phyloP scores from a whole-genome alignment of 2,888 invertebrate species.

The Nyleta sp. region DNA sequence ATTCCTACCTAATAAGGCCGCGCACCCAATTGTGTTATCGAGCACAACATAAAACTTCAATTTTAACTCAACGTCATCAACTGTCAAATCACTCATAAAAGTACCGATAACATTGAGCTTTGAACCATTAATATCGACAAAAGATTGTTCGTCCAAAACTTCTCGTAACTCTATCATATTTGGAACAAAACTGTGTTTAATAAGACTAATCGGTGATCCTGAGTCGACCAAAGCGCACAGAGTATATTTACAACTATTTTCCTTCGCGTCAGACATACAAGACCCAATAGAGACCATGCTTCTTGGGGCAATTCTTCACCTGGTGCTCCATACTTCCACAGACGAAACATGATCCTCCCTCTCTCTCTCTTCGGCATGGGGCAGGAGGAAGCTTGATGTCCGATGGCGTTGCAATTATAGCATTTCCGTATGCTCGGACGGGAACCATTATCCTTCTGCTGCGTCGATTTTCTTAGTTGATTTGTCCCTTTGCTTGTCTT shows the following conservation, averaged over 20 bases:
- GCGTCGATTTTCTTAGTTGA: background rate
- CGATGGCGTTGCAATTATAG: constrained; percentile 29
- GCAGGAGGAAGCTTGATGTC: constrained; percentile 7
- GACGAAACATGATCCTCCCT: constrained; percentile 35
- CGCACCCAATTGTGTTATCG: no score
- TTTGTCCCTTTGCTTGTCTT: background rate
- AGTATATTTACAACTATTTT: background rate
- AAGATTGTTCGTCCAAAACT: background rate
- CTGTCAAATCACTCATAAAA: no score
- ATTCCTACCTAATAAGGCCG: no score
- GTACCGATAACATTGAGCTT: no score
- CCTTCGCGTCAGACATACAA: background rate
- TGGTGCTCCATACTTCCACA: constrained; percentile 32
- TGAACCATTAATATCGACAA: background rate
- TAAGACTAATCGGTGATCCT: background rate
- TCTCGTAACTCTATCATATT: background rate
- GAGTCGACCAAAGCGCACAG: background rate
- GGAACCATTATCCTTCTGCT: background rate
- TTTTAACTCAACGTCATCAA: no score
- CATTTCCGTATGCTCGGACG: background rate
- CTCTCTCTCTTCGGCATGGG: constrained; percentile 9
- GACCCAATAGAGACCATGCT: background rate
- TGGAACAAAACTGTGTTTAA: background rate
- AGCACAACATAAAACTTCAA: no score
- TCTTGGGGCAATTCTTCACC: constrained; percentile 20